These are phyloP conservation scores for Pecten maximus DNA, from an alignment of 2,888 invertebrate genomes.

Conservation along the genomic window DNA sequence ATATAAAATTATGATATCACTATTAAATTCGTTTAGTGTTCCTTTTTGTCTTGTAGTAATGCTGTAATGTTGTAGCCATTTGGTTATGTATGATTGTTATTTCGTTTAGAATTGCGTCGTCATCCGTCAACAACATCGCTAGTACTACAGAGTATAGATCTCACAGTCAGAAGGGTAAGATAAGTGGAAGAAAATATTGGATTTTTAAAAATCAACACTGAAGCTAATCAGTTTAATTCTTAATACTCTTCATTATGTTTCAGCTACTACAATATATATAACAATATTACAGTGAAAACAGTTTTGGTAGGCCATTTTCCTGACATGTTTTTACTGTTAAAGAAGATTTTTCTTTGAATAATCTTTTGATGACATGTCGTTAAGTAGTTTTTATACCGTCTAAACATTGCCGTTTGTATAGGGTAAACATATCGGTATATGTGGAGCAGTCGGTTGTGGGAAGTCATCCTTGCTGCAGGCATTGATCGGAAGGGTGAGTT, in stretches of 20 bases:
- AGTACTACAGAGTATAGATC: not conserved
- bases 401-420: not conserved
- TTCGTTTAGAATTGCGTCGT: not conserved
- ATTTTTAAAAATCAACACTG: not conserved
- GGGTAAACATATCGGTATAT: slow-evolving; percentile 31
- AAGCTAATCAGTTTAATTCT: not conserved
- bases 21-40: too few species aligned
- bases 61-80: too few species aligned
- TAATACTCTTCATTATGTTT: too few species aligned
- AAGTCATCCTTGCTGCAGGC: not conserved
- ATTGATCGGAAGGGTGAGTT: not conserved
- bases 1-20: too few species aligned
- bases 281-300: too few species aligned
- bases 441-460: slow-evolving; percentile 53
- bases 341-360: too few species aligned
- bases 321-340: too few species aligned
- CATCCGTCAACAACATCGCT: not conserved
- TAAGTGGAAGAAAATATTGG: not conserved
- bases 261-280: too few species aligned
- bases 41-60: too few species aligned
- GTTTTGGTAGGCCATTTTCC: too few species aligned
- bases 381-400: too few species aligned
- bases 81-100: not conserved
- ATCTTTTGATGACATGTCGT: too few species aligned
- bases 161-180: not conserved